These are phyloP conservation scores for Hycleus cichorii DNA, from an alignment of 1,140 invertebrate genomes.

Conservation along the genomic window DNA sequence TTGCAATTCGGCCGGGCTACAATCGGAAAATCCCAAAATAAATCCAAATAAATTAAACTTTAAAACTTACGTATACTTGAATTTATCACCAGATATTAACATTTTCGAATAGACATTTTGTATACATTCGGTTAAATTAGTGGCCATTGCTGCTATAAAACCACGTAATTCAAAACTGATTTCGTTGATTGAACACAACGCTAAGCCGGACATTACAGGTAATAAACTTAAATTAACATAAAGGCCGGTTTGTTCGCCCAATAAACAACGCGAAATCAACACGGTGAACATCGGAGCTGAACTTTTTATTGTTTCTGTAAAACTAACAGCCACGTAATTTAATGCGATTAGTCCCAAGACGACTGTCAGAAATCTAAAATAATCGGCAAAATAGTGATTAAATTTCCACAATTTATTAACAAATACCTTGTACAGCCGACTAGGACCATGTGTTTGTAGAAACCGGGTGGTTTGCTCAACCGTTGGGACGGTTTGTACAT, in stretches of 20 bases:
- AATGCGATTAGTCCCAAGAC: slow-evolving; percentile 69
- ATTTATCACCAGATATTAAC: slow-evolving; percentile 70
- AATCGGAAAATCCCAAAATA: no score
- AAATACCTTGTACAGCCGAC: slow-evolving; percentile 67
- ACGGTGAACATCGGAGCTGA: slow-evolving; percentile 80
- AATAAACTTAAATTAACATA: slow-evolving; percentile 73
- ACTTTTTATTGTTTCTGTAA: slow-evolving; percentile 82
- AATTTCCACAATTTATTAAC: no score
- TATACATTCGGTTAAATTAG: slow-evolving; percentile 78
- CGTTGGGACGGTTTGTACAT: slow-evolving; percentile 57
- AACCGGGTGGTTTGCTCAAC: slow-evolving; percentile 59
- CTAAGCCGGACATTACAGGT: slow-evolving; percentile 79
- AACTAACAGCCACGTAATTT: slow-evolving; percentile 79
- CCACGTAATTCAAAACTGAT: slow-evolving; percentile 72
- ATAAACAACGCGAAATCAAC: slow-evolving; percentile 61
- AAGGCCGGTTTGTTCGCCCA: slow-evolving; percentile 65
- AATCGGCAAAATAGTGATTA: background rate
- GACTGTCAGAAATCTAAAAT: slow-evolving; percentile 64
- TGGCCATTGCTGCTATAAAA: slow-evolving; percentile 70
- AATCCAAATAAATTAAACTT: background rate
- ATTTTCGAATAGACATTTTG: slow-evolving; percentile 84
- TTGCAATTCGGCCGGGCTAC: slow-evolving; percentile 66
- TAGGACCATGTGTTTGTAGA: slow-evolving; percentile 69
- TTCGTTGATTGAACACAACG: slow-evolving; percentile 76
- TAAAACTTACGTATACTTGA: slow-evolving; percentile 67